These are phyloP conservation scores for Physella acuta DNA, from an alignment of 1,140 invertebrate species.

Conservation along the genomic window DNA sequence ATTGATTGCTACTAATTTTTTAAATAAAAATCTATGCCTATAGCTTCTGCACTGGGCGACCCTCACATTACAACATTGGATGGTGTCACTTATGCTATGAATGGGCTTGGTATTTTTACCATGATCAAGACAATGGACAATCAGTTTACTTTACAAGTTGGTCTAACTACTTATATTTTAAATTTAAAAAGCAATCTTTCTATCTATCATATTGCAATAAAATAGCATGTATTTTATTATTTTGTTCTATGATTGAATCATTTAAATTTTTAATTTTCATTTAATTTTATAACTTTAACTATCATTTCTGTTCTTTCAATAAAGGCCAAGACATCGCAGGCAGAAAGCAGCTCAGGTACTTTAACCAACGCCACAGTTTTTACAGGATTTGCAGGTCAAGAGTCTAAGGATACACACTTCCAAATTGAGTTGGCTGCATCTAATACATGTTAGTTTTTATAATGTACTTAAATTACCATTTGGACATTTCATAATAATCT, in stretches of 20 bases:
- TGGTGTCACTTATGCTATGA: background rate
- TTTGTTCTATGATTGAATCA: too few species aligned
- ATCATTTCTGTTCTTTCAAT: too few species aligned
- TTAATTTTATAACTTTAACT: too few species aligned
- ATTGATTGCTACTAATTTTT: too few species aligned
- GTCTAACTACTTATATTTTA: too few species aligned
- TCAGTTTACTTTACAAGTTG: background rate
- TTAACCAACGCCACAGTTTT: conserved; percentile 32
- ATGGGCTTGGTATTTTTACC: background rate
- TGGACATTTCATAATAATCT: too few species aligned
- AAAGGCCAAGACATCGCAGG: conserved; percentile 27
- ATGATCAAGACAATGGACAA: background rate
- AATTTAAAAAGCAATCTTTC: too few species aligned
- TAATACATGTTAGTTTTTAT: background rate
- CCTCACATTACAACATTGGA: background rate
- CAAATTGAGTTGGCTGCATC: background rate
- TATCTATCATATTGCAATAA: too few species aligned
- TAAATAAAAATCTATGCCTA: background rate
- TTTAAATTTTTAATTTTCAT: too few species aligned
- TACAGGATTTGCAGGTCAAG: conserved; percentile 33
- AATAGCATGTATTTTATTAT: too few species aligned
- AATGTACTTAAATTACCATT: rapidly evolving
- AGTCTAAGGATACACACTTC: background rate
- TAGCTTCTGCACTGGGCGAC: conserved; percentile 8
- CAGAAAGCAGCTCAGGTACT: conserved; percentile 15